These are phyloP conservation scores for Perodicticus potto DNA, from an alignment of 2,797 vertebrate species.

Conservation along the genomic window DNA sequence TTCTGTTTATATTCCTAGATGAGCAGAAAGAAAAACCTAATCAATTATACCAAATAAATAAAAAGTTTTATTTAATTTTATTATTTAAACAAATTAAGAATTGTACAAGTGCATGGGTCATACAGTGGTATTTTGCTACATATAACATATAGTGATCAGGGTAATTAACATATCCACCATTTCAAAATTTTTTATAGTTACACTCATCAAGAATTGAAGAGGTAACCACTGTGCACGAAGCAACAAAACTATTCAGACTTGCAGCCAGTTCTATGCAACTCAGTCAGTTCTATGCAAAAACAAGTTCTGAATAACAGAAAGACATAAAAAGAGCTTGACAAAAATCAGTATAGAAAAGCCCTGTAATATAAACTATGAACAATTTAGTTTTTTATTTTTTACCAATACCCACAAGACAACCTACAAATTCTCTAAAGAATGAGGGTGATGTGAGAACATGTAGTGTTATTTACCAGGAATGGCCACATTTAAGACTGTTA, in stretches of 20 bases:
- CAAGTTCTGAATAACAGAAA: not conserved
- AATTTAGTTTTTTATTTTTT: slow-evolving; percentile 32
- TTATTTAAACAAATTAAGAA: not conserved
- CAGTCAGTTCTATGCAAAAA: not conserved
- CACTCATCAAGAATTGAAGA: not conserved
- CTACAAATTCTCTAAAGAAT: not conserved
- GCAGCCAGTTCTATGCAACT: not conserved
- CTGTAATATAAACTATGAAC: not conserved
- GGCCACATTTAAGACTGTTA: not conserved
- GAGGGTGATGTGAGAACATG: not conserved
- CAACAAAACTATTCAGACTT: slow-evolving; percentile 29
- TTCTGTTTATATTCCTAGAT: not conserved
- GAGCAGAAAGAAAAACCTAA: slow-evolving; percentile 43
- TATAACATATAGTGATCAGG: not conserved
- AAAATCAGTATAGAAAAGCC: not conserved
- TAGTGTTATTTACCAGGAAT: not conserved
- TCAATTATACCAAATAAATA: not conserved
- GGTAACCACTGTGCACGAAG: slow-evolving; percentile 14
- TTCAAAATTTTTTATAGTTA: slow-evolving; percentile 7
- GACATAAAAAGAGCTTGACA: not conserved
- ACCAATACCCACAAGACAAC: not conserved
- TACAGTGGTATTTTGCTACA: not conserved
- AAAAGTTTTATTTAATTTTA: not conserved
- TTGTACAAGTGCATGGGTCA: not conserved
- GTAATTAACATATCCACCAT: not conserved